Conservation (phyloP, 2,888 invertebrate genomes). For the Loripinus fragilis region DNA sequence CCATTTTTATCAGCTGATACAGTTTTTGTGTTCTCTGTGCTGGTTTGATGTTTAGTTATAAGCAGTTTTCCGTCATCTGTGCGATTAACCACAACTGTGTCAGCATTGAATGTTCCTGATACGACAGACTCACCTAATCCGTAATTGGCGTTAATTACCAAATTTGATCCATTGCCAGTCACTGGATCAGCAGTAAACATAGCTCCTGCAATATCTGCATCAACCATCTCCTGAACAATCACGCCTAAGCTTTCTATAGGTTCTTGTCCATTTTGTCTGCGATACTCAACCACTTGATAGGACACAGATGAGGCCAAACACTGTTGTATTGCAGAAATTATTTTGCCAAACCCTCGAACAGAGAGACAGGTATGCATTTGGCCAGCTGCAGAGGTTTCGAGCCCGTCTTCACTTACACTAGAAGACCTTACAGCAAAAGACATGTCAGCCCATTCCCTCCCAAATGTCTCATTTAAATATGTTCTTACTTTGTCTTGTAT, state of each 20-base stretch:
- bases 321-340: background rate
- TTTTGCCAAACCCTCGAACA: background rate
- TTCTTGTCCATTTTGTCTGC: constrained; percentile 14
- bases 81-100: constrained; percentile 2
- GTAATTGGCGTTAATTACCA: constrained; percentile 18
- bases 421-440: constrained; percentile 12
- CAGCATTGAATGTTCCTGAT: background rate
- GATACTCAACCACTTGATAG: constrained; percentile 12
- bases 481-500: background rate
- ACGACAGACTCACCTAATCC: constrained; percentile 22
- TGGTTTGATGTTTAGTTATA: background rate
- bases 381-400: constrained; percentile 17
- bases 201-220: constrained; percentile 25
- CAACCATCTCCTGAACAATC: background rate
- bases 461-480: background rate
- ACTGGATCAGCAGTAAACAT: constrained; percentile 29
- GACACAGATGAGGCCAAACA: background rate
- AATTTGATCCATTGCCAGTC: constrained; percentile 10
- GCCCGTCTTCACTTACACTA: constrained; percentile 2
- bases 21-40: background rate
- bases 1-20: too few relatives aligned
- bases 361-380: constrained; percentile 3
- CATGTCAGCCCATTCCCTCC: background rate
- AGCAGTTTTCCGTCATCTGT: background rate
- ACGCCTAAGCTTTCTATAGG: too few relatives aligned